A percentile compares a stretch with the other conserved stretches of the same genome.
These are phyloP conservation scores for Caprella mutica DNA, from an alignment of 2,888 invertebrate species.

Conservation along the genomic window DNA sequence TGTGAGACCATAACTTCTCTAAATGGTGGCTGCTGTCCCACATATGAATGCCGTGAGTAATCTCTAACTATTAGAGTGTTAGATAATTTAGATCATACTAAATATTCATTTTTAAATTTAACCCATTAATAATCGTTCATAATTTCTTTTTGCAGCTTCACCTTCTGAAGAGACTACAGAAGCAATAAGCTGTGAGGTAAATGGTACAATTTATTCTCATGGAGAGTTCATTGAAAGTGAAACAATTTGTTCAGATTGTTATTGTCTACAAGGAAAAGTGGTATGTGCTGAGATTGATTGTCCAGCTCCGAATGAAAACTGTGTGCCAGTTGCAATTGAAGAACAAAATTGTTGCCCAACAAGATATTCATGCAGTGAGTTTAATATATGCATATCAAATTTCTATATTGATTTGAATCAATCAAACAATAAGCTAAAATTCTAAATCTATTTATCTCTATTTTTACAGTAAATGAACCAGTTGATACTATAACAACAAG, in stretches of 20 bases:
- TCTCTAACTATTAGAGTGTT: not conserved
- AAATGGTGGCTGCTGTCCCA: slow-evolving; percentile 29
- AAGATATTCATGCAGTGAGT: slow-evolving; percentile 22
- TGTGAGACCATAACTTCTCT: slow-evolving; percentile 7
- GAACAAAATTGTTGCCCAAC: slow-evolving; percentile 18
- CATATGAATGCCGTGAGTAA: slow-evolving; percentile 21
- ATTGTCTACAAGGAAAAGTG: slow-evolving; percentile 23
- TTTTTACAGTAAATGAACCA: not conserved
- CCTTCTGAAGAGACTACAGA: no score
- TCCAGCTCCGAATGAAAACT: slow-evolving; percentile 5
- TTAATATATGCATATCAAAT: not conserved
- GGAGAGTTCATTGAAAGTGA: slow-evolving; percentile 18
- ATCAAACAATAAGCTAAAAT: not conserved
- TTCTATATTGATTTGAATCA: not conserved
- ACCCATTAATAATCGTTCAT: not conserved
- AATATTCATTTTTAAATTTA: not conserved
- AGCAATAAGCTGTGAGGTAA: not conserved
- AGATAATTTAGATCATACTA: not conserved
- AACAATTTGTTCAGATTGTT: slow-evolving; percentile 27
- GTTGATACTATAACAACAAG: not conserved
- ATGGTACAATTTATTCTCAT: not conserved
- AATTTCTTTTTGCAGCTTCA: no score
- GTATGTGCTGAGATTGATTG: slow-evolving; percentile 27
- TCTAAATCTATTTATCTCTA: not conserved
- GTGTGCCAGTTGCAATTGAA: slow-evolving; percentile 3